These are phyloP conservation scores for Procavia capensis DNA, from an alignment of 2,113 vertebrate genomes.

Conservation along the genomic window DNA sequence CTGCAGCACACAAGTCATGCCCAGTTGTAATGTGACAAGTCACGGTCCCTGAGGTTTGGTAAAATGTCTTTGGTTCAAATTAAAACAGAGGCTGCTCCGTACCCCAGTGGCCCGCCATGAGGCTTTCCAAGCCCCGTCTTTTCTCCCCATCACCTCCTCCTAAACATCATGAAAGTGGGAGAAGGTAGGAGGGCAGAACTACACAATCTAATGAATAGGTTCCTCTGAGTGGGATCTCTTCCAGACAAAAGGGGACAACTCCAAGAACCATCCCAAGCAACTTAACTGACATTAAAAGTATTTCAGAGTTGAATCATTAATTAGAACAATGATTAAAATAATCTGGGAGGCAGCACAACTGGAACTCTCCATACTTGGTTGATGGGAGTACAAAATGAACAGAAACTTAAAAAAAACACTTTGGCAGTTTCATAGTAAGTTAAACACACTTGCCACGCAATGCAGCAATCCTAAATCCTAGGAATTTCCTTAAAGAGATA, in stretches of 20 bases:
- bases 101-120: rapidly evolving
- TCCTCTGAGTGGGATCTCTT: not conserved
- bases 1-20: not conserved
- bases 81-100: not conserved
- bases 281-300: not conserved
- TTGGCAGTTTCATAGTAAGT: conserved; percentile 22
- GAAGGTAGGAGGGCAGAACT: not conserved
- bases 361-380: not conserved
- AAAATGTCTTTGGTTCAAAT: not conserved
- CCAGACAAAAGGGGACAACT: not conserved
- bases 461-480: not conserved
- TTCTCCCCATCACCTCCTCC: not conserved
- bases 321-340: conserved; percentile 31
- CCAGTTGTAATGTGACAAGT: not conserved
- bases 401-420: conserved; percentile 15
- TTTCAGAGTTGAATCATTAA: not conserved
- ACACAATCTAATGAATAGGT: not conserved
- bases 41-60: too few species aligned
- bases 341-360: not conserved
- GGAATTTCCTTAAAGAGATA: not conserved
- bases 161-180: not conserved
- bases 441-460: not conserved
- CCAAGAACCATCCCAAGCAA: not conserved
- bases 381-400: not conserved
- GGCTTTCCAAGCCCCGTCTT: not conserved